phyloP scores from a whole-genome alignment of 2,888 invertebrate genomes.

The Platynereis dumerilii region DNA sequence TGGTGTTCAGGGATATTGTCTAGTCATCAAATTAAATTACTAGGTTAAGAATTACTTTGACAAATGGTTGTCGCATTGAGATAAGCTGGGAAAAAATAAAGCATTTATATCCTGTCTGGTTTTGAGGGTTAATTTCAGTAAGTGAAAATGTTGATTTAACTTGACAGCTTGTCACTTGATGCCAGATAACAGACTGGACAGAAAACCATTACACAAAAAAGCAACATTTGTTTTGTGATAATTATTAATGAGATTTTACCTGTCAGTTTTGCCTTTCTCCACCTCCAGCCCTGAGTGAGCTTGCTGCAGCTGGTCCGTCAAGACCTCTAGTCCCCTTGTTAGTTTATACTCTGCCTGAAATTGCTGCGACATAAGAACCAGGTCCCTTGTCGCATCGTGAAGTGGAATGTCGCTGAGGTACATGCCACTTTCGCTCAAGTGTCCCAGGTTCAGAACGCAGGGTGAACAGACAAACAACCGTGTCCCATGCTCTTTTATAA shows the following conservation, averaged over 20 bases:
- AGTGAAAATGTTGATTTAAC: too few relatives aligned
- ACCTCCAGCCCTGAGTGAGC: constrained; percentile 91
- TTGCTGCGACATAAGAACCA: constrained; percentile 71
- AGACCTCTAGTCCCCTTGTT: constrained; percentile 88
- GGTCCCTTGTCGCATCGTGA: constrained; percentile 44
- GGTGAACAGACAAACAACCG: constrained; percentile 46
- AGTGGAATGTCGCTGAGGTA: constrained; percentile 44
- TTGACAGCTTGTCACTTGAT: too few relatives aligned
- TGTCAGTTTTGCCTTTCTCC: constrained; percentile 95
- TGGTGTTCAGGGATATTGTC: too few relatives aligned
- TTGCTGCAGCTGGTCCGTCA: constrained; percentile 93
- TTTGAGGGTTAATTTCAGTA: too few relatives aligned
- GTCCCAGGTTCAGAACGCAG: constrained; percentile 41
- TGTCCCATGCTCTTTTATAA: constrained; percentile 35
- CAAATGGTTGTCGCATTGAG: too few relatives aligned
- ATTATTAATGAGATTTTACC: constrained; percentile 73
- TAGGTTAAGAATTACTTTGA: too few relatives aligned
- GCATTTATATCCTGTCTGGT: too few relatives aligned
- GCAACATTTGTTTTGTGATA: too few relatives aligned
- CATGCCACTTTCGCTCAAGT: constrained; percentile 39
- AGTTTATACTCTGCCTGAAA: constrained; percentile 96
- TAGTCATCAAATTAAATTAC: too few relatives aligned
- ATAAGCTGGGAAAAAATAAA: too few relatives aligned
- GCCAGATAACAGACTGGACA: too few relatives aligned
- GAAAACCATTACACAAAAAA: too few relatives aligned